A percentile compares a stretch with the other conserved stretches of the same genome.
These are phyloP conservation scores for Polydesmus complanatus DNA, from an alignment of 2,888 invertebrate species.

Conservation along the genomic window DNA sequence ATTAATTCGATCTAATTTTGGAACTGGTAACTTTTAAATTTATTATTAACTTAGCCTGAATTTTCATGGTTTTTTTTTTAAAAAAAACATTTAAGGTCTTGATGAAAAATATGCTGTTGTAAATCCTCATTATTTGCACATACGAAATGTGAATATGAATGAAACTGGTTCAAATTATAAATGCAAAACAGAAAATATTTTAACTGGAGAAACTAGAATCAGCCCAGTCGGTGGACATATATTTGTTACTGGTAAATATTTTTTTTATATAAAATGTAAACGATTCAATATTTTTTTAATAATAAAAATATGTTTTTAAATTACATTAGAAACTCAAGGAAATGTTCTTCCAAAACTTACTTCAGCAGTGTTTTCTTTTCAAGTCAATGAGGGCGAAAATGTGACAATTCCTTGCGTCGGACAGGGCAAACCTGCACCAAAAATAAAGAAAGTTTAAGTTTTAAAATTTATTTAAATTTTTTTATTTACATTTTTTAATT, in stretches of 20 bases:
- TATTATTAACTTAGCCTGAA: no score
- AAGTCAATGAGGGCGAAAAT: not conserved
- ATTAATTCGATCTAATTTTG: constrained; percentile 20
- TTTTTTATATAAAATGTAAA: not conserved
- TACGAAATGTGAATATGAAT: not conserved
- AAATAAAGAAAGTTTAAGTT: not conserved
- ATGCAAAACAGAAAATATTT: constrained; percentile 1
- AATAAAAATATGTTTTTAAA: not conserved
- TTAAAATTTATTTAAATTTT: not conserved
- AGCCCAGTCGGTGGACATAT: not conserved
- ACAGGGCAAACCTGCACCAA: constrained; percentile 5
- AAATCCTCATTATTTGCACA: not conserved
- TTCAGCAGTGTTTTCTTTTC: not conserved
- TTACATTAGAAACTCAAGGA: constrained; percentile 2
- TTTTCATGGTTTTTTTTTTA: no score
- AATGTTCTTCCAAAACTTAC: not conserved
- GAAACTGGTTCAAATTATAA: constrained; percentile 1
- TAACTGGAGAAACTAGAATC: not conserved
- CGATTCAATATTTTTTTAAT: not conserved
- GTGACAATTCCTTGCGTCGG: constrained; percentile 2
- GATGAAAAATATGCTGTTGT: not conserved
- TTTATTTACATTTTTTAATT: not conserved
- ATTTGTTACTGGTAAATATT: constrained; percentile 6
- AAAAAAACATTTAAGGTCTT: not conserved
- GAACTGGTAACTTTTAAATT: not conserved